A percentile compares a stretch with the other conserved stretches of the same genome.
Conservation (phyloP, 2,797 vertebrate genomes). For the Taeniopygia guttata region DNA sequence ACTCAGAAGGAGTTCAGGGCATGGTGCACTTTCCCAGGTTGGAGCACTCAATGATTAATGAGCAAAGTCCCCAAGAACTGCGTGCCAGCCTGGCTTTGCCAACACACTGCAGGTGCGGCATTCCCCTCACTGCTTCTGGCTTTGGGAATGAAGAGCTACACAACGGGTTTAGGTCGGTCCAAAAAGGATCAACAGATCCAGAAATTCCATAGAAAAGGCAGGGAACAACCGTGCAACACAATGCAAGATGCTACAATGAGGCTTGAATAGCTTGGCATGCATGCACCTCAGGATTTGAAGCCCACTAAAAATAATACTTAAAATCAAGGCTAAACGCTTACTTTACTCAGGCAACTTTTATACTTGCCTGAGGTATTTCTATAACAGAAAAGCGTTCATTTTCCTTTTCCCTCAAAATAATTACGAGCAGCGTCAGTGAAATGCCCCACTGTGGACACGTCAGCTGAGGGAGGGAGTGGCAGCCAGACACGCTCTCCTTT, state of each 20-base stretch:
- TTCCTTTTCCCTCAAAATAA: not conserved
- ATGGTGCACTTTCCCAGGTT: not conserved
- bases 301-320: not conserved
- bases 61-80: not conserved
- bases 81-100: fast-evolving
- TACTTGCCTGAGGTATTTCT: not conserved
- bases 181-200: not conserved
- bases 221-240: fast-evolving
- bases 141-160: not conserved
- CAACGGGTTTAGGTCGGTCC: fast-evolving
- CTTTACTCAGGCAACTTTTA: not conserved
- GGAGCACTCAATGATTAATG: not conserved
- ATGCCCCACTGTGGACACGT: fast-evolving
- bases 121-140: fast-evolving
- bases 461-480: not conserved
- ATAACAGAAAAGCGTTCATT: not conserved
- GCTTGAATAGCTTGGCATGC: not conserved
- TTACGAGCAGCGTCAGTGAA: fast-evolving
- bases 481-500: not conserved
- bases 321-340: not conserved
- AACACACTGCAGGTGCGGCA: fast-evolving
- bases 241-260: fast-evolving
- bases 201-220: not conserved
- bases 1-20: not conserved
- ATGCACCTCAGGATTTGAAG: fast-evolving